Conservation (phyloP, 2,113 vertebrate species). For the Macrotis lagotis region DNA sequence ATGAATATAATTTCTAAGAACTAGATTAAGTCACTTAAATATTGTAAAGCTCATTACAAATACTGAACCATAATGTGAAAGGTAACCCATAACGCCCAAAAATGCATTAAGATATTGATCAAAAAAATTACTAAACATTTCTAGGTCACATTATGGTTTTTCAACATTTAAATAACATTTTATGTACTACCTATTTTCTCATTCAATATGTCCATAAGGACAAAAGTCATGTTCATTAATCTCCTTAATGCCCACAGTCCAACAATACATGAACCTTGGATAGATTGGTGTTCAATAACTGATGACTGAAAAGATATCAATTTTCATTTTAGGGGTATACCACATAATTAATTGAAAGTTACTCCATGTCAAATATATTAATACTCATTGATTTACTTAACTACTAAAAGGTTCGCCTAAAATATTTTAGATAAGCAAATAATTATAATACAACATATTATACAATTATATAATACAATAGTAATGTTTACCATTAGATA, state of each 20-base stretch:
- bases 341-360: neutral
- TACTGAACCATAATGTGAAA: neutral
- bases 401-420: neutral
- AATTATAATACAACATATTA: neutral
- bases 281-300: neutral
- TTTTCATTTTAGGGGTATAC: neutral
- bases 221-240: neutral
- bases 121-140: neutral
- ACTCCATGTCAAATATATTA: neutral
- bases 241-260: neutral
- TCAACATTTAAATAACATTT: neutral
- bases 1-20: neutral
- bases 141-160: neutral
- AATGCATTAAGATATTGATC: neutral
- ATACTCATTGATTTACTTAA: neutral
- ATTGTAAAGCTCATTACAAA: neutral
- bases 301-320: neutral
- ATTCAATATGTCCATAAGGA: neutral
- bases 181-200: neutral
- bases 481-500: conserved; percentile 17
- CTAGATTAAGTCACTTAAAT: neutral
- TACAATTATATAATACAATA: too few relatives aligned
- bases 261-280: neutral
- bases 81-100: neutral
- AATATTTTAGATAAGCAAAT: conserved; percentile 40